Base-by-base conservation (phyloP, 2,888 invertebrate species). In the Aspidiotus rigidus region DNA sequence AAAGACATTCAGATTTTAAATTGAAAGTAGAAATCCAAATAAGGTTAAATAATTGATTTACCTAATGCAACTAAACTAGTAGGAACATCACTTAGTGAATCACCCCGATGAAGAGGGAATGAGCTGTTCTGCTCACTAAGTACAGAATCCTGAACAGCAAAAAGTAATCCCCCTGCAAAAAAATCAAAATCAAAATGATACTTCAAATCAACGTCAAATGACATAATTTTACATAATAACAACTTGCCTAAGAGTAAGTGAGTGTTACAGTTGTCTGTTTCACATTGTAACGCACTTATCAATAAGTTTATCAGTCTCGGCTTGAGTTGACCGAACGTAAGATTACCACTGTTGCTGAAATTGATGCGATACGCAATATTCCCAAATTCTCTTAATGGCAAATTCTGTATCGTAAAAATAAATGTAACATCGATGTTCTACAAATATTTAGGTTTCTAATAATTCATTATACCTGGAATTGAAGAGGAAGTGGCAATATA, bases 401-500 rank as follows among this genome's bases (percentile, higher is more conserved):
- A 74, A 74, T 77, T 77, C 77, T 78, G 72, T 55, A 7, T 16
- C 44, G 16, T 54, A 40, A 15, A 39, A 53, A 15, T 8, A 55
- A 6, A 56, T 57, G n/a, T 54, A 8, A 53, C 60, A 39, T 0
- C 15, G 56, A 44, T 62, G n/a, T 41, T 59, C 42, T 40, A 60
- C 17, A 11, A 41, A 11, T 10, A 49, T 11, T 49, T n/a, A 2
- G 10, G 49, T 49, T 2, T n/a, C 49, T 49, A 49, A 49, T 49
- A 2, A 11, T 3, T 49, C 49, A 49, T n/a, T 49, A 13, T 49
- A 82, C 81, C 77, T 84, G 90, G 77, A 94, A 97, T 80, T 98
- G 96, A 70, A 96, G 83, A 0, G 99, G 98, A 75, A 98, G 83
- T 16, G 92, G 89, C 72, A 98, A 83, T 79, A 98, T 85, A 1